These are phyloP conservation scores for Patiria miniata DNA, from an alignment of 35 echinoderm and acorn worm genomes.

Conservation along the genomic window DNA sequence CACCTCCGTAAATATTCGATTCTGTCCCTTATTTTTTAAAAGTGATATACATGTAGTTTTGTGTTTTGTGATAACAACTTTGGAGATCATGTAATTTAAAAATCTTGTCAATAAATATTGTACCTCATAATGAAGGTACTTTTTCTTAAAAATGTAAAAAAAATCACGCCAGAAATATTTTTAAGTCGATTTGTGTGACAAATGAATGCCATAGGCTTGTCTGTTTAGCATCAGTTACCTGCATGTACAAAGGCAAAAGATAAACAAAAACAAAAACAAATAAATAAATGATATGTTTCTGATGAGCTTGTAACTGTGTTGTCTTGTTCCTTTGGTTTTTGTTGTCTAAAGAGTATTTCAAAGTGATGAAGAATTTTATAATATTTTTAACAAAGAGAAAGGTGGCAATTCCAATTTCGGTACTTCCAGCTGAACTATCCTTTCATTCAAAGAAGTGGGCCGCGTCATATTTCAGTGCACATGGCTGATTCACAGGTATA, in stretches of 20 bases:
- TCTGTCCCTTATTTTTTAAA: background rate
- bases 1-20: too few species aligned
- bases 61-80: background rate
- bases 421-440: background rate
- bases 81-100: background rate
- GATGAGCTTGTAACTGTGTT: background rate
- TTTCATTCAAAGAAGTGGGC: background rate
- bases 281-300: background rate
- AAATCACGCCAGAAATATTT: conserved; percentile 30
- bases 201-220: conserved; percentile 28
- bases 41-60: background rate
- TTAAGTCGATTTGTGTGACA: conserved; percentile 23
- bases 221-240: conserved; percentile 12
- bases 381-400: background rate
- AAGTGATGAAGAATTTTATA: background rate
- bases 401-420: background rate
- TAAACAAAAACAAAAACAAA: background rate
- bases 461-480: background rate
- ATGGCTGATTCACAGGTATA: background rate
- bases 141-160: background rate
- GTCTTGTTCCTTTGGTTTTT: background rate
- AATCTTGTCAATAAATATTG: background rate
- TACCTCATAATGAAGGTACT: background rate
- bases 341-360: background rate
- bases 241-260: conserved; percentile 26